Evolutionary conservation across 2,797 vertebrate genomes (phyloP).

Genomic region (Dendrocincla fuliginosa): DNA sequence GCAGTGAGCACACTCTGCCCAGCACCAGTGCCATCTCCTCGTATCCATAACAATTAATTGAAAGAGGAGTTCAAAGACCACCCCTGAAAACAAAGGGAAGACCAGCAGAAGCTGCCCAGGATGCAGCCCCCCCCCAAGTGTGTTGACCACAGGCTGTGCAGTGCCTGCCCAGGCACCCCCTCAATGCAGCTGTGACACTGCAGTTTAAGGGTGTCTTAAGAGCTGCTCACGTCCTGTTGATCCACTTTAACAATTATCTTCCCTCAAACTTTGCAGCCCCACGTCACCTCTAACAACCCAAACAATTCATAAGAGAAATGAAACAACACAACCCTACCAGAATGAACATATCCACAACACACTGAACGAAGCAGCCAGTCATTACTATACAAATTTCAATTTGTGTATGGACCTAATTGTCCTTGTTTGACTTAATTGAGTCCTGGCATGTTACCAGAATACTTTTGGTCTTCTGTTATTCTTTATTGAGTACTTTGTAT

Average conservation of each 20-base stretch:
- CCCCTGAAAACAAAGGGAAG: not conserved
- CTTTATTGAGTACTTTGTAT: not conserved
- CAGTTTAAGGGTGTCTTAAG: not conserved
- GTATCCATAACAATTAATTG: not conserved
- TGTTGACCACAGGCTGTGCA: not conserved
- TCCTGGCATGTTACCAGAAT: not conserved
- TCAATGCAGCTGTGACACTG: not conserved
- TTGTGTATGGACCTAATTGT: not conserved
- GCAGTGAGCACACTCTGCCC: not conserved
- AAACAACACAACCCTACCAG: not conserved
- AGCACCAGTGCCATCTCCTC: fast-evolving
- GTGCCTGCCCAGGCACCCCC: not conserved
- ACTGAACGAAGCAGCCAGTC: not conserved
- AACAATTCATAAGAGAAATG: not conserved
- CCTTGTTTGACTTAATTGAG: not conserved
- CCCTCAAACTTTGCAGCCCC: not conserved
- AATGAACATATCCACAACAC: not conserved
- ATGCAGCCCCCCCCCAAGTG: not conserved
- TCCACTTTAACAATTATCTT: not conserved
- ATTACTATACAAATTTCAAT: not conserved
- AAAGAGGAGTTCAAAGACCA: not conserved
- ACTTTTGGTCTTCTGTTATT: not conserved
- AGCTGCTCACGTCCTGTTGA: not conserved
- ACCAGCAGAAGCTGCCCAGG: not conserved
- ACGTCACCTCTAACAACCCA: fast-evolving